Evolutionary conservation across 37 sponge, comb jelly and placozoan genomes (phyloP), one percentile per base, ranked within the genome.

Genomic region (Spongilla lacustris): DNA sequence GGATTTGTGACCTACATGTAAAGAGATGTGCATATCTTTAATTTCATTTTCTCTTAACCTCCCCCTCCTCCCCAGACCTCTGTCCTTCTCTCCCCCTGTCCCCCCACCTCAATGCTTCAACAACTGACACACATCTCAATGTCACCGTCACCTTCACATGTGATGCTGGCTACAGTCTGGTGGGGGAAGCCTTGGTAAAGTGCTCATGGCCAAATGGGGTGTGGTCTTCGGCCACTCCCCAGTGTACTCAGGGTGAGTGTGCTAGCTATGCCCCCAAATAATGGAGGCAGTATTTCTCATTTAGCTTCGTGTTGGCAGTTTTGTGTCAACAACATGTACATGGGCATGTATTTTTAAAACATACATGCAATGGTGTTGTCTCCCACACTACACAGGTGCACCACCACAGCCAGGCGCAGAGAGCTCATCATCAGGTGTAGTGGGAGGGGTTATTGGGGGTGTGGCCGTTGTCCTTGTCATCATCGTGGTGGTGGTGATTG

Each of bases 141-240:
- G 58, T 58, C 58, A 58, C 58, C 58, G 58, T 58, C 58, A 58
- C 58, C 58, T 58, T 58, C 58, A 58, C 58, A 58, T 58, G 58
- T 58, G 58, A 58, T 17, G 11, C 58, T 58, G 58, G 58, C 14
- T 58, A 58, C 58, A 58, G 19, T 58, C 58, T 58, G 58, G 58
- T 58, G 1, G 58, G 58, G 19, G 58, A 58, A 8, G 58, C 58
- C 58, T 13, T 17, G 58, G 21, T 17, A 17, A 58, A 8, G 19
- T 58, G 58, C 58, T 17, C 58, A 8, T 58, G 58, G 58, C 58
- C 58, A 17, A 58, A 14, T 58, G 58, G 58, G 19, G 19, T 58
- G 19, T 58, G 58, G 58, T 58, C 58, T 1, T 17, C 58, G 1
- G 21, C 19, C 11, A 17, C 11, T 10, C 58, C 58, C 1, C 58